A percentile compares a stretch with the other conserved stretches of the same genome.
Evolutionary conservation across 2,888 invertebrate genomes (phyloP).

Genomic region (Lasius fuliginosus): DNA sequence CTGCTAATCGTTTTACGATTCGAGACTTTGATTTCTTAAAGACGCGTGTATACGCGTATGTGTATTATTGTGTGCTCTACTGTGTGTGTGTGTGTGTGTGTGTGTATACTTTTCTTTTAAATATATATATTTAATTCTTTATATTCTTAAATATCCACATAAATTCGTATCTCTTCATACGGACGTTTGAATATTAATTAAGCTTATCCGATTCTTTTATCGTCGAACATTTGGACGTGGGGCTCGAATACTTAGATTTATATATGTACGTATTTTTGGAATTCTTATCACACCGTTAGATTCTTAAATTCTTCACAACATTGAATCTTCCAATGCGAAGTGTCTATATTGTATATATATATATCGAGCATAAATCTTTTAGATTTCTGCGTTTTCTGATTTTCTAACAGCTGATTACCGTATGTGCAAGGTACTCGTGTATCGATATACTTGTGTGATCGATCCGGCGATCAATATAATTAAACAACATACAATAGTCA

Average conservation of each 20-base stretch:
- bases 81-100: neutral
- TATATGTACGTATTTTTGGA: neutral
- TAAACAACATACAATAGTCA: constrained; percentile 37
- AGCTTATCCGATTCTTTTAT: constrained; percentile 14
- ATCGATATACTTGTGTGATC: constrained; percentile 34
- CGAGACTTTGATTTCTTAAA: neutral
- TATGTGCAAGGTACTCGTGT: constrained; percentile 47
- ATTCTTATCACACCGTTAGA: neutral
- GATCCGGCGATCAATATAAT: constrained; percentile 43
- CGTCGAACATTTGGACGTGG: neutral
- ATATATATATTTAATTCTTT: neutral
- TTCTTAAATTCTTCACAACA: constrained; percentile 14
- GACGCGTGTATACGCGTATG: neutral
- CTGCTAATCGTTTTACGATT: neutral
- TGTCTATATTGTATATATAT: neutral
- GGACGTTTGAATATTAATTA: constrained; percentile 19
- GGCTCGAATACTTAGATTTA: neutral
- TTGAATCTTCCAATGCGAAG: neutral
- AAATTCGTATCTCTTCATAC: constrained; percentile 16
- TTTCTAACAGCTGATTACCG: constrained; percentile 1
- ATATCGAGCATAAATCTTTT: neutral
- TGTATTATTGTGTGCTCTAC: neutral
- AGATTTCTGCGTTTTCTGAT: neutral
- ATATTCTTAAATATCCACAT: neutral
- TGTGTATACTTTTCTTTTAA: neutral